phyloP scores from a whole-genome alignment of 1,140 invertebrate species.

The Tetraneura akinire region DNA sequence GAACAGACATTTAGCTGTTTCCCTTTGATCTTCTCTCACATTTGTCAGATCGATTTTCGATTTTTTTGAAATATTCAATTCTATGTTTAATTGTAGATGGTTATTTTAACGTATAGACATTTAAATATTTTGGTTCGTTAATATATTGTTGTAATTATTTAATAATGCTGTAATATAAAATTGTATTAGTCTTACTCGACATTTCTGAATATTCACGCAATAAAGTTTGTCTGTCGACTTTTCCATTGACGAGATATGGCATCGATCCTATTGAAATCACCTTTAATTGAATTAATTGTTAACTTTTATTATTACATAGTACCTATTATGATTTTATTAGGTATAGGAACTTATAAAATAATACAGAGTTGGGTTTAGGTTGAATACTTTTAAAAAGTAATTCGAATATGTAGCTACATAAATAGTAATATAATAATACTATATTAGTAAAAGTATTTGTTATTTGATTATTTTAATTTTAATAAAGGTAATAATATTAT shows the following conservation, averaged over 20 bases:
- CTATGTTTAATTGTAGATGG: not conserved
- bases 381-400: too few species aligned
- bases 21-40: constrained; percentile 64
- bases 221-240: constrained; percentile 77
- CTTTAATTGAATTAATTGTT: constrained; percentile 58
- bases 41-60: constrained; percentile 66
- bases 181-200: not conserved
- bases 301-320: constrained; percentile 31
- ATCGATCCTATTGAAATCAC: constrained; percentile 72
- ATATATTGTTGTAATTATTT: too few species aligned
- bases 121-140: too few species aligned
- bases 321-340: too few species aligned
- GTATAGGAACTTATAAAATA: too few species aligned
- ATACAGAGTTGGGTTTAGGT: too few species aligned
- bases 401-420: not conserved
- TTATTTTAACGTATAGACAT: too few species aligned
- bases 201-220: constrained; percentile 67
- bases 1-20: constrained; percentile 70
- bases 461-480: too few species aligned
- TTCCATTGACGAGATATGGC: constrained; percentile 80
- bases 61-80: not conserved
- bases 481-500: too few species aligned
- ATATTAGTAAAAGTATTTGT: too few species aligned
- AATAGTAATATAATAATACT: too few species aligned
- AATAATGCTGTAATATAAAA: too few species aligned